phyloP scores from a whole-genome alignment of 2,113 vertebrate species.

The Corapipo altera region DNA sequence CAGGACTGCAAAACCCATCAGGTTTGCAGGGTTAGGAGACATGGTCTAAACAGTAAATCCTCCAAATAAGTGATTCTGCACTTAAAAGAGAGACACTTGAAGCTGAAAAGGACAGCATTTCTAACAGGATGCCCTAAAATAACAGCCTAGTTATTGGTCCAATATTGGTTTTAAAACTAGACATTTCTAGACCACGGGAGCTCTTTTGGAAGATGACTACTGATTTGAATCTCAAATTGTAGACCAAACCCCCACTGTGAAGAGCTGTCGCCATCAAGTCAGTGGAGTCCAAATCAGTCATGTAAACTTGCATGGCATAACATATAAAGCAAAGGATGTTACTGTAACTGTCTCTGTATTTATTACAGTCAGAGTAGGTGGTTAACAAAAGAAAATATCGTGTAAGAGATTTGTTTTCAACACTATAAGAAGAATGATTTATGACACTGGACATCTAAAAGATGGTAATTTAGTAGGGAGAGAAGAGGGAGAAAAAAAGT shows the following conservation, averaged over 20 bases:
- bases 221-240: background rate
- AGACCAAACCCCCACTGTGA: background rate
- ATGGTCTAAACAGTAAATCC: background rate
- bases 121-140: background rate
- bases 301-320: background rate
- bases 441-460: background rate
- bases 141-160: background rate
- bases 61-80: background rate
- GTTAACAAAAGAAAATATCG: background rate
- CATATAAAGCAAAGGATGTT: background rate
- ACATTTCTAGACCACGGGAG: background rate
- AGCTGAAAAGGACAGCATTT: background rate
- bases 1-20: background rate
- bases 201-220: background rate
- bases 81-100: background rate
- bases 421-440: background rate
- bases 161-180: background rate
- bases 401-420: background rate
- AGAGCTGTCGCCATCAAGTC: background rate
- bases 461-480: background rate
- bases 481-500: background rate
- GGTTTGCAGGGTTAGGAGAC: background rate
- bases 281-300: background rate
- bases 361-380: background rate
- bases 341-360: background rate